phyloP scores from a whole-genome alignment of 2,113 vertebrate genomes.

The Benitochromis conjunctus region DNA sequence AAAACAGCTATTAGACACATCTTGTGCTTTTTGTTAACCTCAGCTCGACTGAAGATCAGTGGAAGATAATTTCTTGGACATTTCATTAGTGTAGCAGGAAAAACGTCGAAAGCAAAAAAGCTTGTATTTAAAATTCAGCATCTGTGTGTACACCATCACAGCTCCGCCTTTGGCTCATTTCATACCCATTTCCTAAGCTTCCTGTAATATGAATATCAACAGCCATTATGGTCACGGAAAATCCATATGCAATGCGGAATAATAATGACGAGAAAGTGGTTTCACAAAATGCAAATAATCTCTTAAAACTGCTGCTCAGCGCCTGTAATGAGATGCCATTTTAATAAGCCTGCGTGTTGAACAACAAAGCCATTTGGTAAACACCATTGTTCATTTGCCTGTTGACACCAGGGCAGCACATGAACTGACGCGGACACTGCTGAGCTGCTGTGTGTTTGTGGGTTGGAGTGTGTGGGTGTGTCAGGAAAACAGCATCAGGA shows the following conservation, averaged over 20 bases:
- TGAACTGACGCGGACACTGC: not conserved
- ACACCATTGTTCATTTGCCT: constrained; percentile 65
- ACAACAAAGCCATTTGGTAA: constrained; percentile 67
- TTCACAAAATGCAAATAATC: constrained; percentile 62
- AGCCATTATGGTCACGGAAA: constrained; percentile 15
- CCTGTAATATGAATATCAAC: constrained; percentile 51
- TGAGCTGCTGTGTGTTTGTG: not conserved
- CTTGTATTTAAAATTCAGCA: constrained; percentile 13
- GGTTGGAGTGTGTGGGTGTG: not conserved
- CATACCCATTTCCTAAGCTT: constrained; percentile 38
- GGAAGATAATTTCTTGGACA: not conserved
- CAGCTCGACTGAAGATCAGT: not conserved
- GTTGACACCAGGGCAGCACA: constrained; percentile 38
- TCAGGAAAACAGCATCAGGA: not conserved
- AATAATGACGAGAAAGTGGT: constrained; percentile 59
- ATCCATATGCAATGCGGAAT: constrained; percentile 57
- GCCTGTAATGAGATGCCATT: constrained; percentile 65
- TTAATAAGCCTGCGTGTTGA: constrained; percentile 64
- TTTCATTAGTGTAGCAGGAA: not conserved
- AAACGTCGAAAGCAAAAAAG: not conserved
- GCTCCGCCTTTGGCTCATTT: constrained; percentile 26
- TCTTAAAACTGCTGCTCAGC: constrained; percentile 43
- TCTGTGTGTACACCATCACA: not conserved
- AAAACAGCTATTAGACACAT: not conserved
- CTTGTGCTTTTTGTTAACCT: not conserved